Evolutionary conservation across 2,888 invertebrate genomes (phyloP).

Genomic region (Drosophila yooni): DNA sequence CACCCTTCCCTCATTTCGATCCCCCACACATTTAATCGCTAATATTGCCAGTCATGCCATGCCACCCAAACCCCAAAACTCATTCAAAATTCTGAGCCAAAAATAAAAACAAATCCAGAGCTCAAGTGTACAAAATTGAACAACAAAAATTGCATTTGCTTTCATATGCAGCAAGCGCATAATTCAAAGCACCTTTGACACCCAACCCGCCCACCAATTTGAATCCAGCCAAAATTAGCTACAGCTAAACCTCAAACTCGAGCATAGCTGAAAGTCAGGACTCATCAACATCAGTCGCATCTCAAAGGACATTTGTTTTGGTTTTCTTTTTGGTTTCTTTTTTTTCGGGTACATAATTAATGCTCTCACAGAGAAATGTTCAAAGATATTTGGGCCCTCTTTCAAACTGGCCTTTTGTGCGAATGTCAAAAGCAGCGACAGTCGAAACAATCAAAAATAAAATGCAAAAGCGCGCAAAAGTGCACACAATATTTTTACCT

Average conservation of each 20-base stretch:
- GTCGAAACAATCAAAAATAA: slow-evolving; percentile 62
- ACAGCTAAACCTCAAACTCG: slow-evolving; percentile 23
- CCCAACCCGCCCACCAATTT: not conserved
- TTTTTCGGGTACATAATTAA: slow-evolving; percentile 72
- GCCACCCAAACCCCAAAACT: not conserved
- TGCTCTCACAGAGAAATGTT: slow-evolving; percentile 68
- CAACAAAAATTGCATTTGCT: slow-evolving; percentile 65
- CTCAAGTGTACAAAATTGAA: slow-evolving; percentile 64
- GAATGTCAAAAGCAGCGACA: slow-evolving; percentile 76
- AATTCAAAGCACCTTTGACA: slow-evolving; percentile 55
- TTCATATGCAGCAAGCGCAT: slow-evolving; percentile 48
- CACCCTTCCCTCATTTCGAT: not conserved
- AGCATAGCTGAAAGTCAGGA: slow-evolving; percentile 14
- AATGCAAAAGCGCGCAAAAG: slow-evolving; percentile 56
- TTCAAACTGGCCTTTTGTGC: slow-evolving; percentile 55
- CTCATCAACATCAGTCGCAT: slow-evolving; percentile 53
- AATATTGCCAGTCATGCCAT: not conserved
- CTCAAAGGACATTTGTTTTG: slow-evolving; percentile 71
- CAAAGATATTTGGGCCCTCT: slow-evolving; percentile 71
- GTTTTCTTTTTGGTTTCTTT: not conserved
- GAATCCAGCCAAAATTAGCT: slow-evolving; percentile 64
- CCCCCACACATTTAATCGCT: not conserved
- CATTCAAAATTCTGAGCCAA: slow-evolving; percentile 8
- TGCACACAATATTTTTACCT: slow-evolving; percentile 58
- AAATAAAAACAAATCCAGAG: slow-evolving; percentile 16